These are phyloP conservation scores for Taeniopygia guttata DNA, from an alignment of 2,797 vertebrate species.

Conservation along the genomic window DNA sequence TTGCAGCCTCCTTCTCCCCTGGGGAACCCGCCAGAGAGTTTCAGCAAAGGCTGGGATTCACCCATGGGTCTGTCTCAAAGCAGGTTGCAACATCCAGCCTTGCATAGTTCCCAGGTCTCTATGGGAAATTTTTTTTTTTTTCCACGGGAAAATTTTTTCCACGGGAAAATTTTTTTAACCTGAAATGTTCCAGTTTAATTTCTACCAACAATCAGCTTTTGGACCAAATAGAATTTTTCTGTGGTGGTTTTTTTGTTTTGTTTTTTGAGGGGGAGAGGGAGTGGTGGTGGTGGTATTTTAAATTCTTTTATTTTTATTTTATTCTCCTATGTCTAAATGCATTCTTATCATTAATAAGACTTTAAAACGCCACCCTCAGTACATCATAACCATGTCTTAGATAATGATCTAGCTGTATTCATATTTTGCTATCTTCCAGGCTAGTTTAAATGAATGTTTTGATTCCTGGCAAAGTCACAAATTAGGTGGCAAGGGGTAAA, in stretches of 20 bases:
- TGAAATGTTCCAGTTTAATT: neutral
- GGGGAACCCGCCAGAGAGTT: neutral
- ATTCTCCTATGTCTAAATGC: neutral
- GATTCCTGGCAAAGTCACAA: conserved; percentile 42
- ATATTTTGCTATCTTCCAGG: neutral
- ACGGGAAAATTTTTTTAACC: neutral
- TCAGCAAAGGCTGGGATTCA: neutral
- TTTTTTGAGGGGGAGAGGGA: fast-evolving
- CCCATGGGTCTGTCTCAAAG: neutral
- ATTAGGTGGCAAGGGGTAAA: conserved; percentile 40
- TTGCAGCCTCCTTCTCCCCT: neutral
- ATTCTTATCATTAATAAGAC: neutral
- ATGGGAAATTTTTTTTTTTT: too few species aligned
- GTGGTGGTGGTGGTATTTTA: neutral
- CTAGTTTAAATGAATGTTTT: conserved; percentile 17
- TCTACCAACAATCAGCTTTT: neutral
- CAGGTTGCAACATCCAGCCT: neutral
- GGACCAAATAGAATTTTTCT: neutral
- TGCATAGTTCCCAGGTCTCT: neutral
- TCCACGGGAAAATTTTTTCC: neutral
- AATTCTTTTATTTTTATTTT: neutral
- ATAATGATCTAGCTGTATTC: neutral
- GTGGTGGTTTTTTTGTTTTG: neutral
- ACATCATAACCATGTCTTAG: neutral
- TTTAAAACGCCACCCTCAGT: neutral